A percentile compares a stretch with the other conserved stretches of the same genome.
Conservation (phyloP, 2,113 vertebrate species). For the Ictalurus furcatus region DNA sequence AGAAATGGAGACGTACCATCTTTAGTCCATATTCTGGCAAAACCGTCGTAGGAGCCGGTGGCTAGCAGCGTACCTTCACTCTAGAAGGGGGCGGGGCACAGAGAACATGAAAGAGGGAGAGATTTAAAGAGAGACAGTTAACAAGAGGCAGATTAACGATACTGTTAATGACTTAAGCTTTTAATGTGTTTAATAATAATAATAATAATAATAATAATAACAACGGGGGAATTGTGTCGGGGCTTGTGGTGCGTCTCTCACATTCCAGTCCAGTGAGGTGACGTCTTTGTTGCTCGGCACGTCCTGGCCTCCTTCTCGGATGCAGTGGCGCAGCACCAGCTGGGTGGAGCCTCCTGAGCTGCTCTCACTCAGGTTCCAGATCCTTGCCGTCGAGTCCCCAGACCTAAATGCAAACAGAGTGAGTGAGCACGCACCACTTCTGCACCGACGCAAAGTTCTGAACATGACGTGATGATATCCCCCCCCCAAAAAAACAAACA, state of each 20-base stretch:
- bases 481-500: too few relatives aligned
- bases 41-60: slow-evolving; percentile 96
- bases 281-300: slow-evolving; percentile 99
- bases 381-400: slow-evolving; percentile 94
- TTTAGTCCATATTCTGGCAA: slow-evolving; percentile 99
- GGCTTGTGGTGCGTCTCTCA: slow-evolving; percentile 66
- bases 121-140: not conserved
- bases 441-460: not conserved
- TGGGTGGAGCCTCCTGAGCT: slow-evolving; percentile 93
- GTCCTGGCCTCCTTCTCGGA: slow-evolving; percentile 95
- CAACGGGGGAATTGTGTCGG: too few relatives aligned
- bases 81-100: too few relatives aligned
- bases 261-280: slow-evolving; percentile 97
- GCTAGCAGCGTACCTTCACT: slow-evolving; percentile 98
- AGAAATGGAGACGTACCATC: slow-evolving; percentile 78
- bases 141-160: not conserved
- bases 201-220: too few relatives aligned
- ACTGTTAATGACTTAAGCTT: not conserved
- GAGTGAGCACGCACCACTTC: not conserved
- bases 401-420: slow-evolving; percentile 73
- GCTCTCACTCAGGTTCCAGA: slow-evolving; percentile 98
- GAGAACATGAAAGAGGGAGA: not conserved
- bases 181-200: not conserved
- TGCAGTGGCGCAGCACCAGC: slow-evolving; percentile 94
- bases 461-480: too few relatives aligned